phyloP scores from a whole-genome alignment of 1,140 invertebrate species.

The Campoletis sonorensis region DNA sequence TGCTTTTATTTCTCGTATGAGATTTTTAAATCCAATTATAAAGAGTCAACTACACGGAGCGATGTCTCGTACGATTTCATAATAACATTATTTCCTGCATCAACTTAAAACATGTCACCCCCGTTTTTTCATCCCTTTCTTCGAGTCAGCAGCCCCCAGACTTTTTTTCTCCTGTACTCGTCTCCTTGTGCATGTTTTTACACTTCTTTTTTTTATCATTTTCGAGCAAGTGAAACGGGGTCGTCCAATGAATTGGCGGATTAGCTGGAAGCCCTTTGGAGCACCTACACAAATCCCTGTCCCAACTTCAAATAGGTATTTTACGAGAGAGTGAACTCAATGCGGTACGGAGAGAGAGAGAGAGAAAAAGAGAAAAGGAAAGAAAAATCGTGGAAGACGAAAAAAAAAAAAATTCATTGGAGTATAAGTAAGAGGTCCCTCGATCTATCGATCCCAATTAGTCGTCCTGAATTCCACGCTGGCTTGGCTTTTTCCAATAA shows the following conservation, averaged over 20 bases:
- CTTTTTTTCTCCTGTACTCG: neutral
- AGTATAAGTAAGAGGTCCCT: slow-evolving; percentile 17
- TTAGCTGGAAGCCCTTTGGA: slow-evolving; percentile 15
- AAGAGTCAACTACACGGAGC: too few species aligned
- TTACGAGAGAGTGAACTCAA: neutral
- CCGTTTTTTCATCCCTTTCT: neutral
- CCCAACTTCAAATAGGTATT: slow-evolving; percentile 14
- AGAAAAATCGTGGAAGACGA: neutral
- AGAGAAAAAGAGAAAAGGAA: too few species aligned
- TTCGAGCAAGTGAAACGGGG: slow-evolving; percentile 24
- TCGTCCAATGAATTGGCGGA: slow-evolving; percentile 30
- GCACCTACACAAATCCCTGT: slow-evolving; percentile 1
- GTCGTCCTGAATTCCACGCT: slow-evolving; percentile 18
- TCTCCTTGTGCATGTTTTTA: neutral
- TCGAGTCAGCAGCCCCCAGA: slow-evolving; percentile 4
- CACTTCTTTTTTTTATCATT: slow-evolving; percentile 13
- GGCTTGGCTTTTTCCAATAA: slow-evolving; percentile 23
- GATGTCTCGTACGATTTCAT: too few species aligned
- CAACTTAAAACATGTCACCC: neutral
- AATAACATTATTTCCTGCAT: neutral
- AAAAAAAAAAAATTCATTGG: slow-evolving; percentile 10
- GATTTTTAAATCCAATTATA: too few species aligned
- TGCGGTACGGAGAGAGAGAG: neutral
- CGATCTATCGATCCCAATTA: slow-evolving; percentile 39
- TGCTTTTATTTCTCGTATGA: too few species aligned